These are phyloP conservation scores for Cyrtorhinus lividipennis DNA, from an alignment of 1,140 invertebrate species.

Conservation along the genomic window DNA sequence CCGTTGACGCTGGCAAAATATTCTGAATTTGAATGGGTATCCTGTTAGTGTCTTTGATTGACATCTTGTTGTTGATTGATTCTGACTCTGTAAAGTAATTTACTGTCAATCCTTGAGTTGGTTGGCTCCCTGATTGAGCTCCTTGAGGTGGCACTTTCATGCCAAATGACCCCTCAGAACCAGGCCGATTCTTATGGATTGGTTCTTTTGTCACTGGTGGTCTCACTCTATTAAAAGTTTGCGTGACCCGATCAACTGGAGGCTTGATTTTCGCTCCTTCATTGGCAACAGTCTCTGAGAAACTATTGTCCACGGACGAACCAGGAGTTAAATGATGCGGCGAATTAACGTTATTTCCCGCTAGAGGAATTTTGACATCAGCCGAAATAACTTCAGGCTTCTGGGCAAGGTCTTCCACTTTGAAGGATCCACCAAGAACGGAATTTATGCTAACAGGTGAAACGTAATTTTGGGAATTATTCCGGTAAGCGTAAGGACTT, in stretches of 20 bases:
- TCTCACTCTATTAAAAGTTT: neutral
- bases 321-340: neutral
- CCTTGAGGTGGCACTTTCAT: neutral
- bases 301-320: neutral
- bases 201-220: no score
- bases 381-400: constrained; percentile 26
- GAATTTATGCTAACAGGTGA: constrained; percentile 22
- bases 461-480: neutral
- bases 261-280: neutral
- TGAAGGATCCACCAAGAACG: constrained; percentile 21
- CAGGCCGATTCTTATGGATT: neutral
- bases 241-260: neutral
- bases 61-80: neutral
- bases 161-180: neutral
- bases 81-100: neutral
- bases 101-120: neutral
- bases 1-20: neutral
- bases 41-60: neutral
- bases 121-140: neutral
- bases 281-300: neutral
- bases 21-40: neutral
- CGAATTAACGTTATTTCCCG: neutral
- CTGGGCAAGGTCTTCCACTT: constrained; percentile 22
- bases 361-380: constrained; percentile 23
- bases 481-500: no score